Conservation (phyloP, 2,888 invertebrate species). For the Hyposoter didymator region DNA sequence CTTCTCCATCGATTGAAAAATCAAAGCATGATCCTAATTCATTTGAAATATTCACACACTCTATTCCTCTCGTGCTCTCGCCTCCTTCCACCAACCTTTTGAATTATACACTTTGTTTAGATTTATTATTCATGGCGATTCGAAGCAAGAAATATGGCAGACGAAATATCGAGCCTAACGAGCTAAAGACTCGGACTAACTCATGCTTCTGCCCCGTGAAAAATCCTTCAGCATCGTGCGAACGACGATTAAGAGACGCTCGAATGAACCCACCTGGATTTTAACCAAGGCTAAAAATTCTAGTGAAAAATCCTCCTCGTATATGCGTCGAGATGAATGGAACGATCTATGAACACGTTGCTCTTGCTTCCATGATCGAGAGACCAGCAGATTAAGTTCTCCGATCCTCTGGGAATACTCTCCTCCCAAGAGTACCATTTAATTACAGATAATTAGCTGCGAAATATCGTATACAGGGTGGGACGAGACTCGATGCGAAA, state of each 20-base stretch:
- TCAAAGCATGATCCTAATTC: neutral
- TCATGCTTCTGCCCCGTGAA: slow-evolving; percentile 21
- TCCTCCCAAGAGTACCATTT: slow-evolving; percentile 39
- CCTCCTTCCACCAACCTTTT: neutral
- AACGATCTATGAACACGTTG: slow-evolving; percentile 19
- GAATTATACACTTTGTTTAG: neutral
- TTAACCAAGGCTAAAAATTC: slow-evolving; percentile 14
- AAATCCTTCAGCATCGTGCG: slow-evolving; percentile 55
- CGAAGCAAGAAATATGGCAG: neutral
- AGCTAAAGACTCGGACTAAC: neutral
- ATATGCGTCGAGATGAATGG: slow-evolving; percentile 6
- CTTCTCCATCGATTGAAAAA: slow-evolving; percentile 23
- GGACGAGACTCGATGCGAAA: neutral
- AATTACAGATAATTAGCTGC: slow-evolving; percentile 38
- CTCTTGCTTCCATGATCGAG: slow-evolving; percentile 44
- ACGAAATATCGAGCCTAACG: slow-evolving; percentile 21
- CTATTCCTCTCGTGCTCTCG: neutral
- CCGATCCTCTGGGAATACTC: slow-evolving; percentile 23
- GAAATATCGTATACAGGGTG: slow-evolving; percentile 18
- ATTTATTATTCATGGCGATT: neutral
- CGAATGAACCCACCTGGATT: slow-evolving; percentile 52
- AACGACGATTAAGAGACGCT: slow-evolving; percentile 58
- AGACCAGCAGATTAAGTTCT: slow-evolving; percentile 54
- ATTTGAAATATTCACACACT: slow-evolving; percentile 12
- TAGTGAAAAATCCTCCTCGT: neutral